Conservation (phyloP, 2,797 vertebrate genomes). For the Gastrophryne carolinensis region DNA sequence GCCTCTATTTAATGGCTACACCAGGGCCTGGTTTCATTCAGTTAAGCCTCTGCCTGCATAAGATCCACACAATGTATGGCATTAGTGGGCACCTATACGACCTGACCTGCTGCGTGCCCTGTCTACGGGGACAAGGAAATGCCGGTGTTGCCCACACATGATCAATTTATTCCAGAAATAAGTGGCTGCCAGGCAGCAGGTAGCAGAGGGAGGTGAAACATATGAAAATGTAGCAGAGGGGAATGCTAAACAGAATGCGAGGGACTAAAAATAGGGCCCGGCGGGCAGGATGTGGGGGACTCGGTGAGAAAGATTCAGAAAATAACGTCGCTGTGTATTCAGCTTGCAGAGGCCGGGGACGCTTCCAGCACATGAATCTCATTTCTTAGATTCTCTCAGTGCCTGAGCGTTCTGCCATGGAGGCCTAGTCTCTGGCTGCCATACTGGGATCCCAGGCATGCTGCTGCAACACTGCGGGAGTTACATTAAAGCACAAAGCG, state of each 20-base stretch:
- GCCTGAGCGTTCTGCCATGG: background rate
- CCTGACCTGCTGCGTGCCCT: too few species aligned
- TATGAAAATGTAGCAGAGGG: background rate
- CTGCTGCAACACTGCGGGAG: background rate
- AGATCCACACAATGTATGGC: too few species aligned
- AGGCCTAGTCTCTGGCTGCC: background rate
- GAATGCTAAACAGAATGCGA: conserved; percentile 14
- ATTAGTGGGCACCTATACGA: too few species aligned
- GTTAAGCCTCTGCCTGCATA: too few species aligned
- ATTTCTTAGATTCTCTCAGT: background rate
- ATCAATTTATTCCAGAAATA: background rate
- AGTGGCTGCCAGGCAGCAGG: background rate
- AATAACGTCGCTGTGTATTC: background rate
- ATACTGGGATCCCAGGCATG: background rate
- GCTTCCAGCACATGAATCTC: background rate
- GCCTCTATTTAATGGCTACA: too few species aligned
- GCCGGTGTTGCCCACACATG: background rate
- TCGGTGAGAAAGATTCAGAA: background rate
- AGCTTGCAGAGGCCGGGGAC: background rate
- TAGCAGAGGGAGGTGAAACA: background rate
- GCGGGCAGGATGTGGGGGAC: conserved; percentile 37
- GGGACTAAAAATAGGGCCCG: conserved; percentile 27
- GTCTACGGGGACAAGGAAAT: too few species aligned
- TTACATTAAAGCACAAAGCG: too few species aligned
- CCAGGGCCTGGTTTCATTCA: too few species aligned